Conservation (phyloP, 2,888 invertebrate genomes). For the Sinhomidia bicolor region DNA sequence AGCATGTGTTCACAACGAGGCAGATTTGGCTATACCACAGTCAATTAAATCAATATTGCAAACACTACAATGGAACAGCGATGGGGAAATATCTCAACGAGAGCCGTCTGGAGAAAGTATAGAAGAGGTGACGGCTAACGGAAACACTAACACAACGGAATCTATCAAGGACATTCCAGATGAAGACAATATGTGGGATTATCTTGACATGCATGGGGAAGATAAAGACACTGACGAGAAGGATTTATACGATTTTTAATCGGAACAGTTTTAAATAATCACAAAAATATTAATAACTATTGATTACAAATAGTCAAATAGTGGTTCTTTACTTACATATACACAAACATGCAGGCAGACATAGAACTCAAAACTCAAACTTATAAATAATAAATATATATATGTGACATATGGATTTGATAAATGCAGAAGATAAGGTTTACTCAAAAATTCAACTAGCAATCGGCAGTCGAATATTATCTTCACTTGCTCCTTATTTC, state of each 20-base stretch:
- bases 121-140: background rate
- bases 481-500: conserved; percentile 15
- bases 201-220: conserved; percentile 63
- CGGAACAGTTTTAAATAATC: conserved; percentile 8
- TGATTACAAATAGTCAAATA: background rate
- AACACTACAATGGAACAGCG: conserved; percentile 45
- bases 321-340: background rate
- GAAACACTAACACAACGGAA: background rate
- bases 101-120: conserved; percentile 9
- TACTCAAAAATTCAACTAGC: background rate
- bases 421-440: too few species aligned
- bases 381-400: too few species aligned
- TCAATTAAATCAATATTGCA: conserved; percentile 67
- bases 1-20: conserved; percentile 70
- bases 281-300: conserved; percentile 20
- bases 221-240: conserved; percentile 73
- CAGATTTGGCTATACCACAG: conserved; percentile 73
- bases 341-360: background rate
- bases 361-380: too few species aligned
- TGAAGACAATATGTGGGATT: conserved; percentile 77
- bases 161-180: conserved; percentile 50
- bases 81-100: conserved; percentile 33
- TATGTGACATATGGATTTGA: too few species aligned
- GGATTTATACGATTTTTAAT: conserved; percentile 76
- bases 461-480: background rate